Conservation (phyloP, 2,888 invertebrate species). For the Tetrapedia diversipes region DNA sequence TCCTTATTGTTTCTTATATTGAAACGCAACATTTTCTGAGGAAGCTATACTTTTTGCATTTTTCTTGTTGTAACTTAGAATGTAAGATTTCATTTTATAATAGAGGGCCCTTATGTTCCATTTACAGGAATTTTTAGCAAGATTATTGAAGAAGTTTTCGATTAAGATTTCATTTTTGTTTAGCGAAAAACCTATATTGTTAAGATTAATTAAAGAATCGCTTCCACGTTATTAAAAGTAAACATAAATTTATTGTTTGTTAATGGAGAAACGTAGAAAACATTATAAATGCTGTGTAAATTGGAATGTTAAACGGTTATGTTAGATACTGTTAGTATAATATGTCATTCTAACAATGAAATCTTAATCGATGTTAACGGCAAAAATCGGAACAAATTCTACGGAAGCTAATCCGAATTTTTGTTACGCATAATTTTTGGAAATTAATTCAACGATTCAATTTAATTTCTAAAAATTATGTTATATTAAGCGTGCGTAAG, state of each 20-base stretch:
- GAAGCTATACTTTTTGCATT: neutral
- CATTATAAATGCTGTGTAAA: too few species aligned
- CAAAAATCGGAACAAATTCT: slow-evolving; percentile 40
- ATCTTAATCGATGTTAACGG: neutral
- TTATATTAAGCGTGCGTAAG: slow-evolving; percentile 49
- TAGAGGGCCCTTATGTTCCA: slow-evolving; percentile 70
- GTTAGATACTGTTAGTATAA: neutral
- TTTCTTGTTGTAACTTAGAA: slow-evolving; percentile 21
- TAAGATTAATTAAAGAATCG: neutral
- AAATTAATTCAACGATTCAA: slow-evolving; percentile 4
- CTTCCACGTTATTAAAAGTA: neutral
- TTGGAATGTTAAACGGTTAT: too few species aligned
- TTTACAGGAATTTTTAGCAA: slow-evolving; percentile 47
- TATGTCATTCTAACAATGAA: too few species aligned
- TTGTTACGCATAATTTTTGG: slow-evolving; percentile 37
- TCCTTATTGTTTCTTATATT: neutral
- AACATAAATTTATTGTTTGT: slow-evolving; percentile 18
- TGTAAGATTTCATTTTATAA: slow-evolving; percentile 52
- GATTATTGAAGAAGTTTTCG: slow-evolving; percentile 13
- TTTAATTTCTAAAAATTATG: slow-evolving; percentile 27
- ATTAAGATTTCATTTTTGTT: slow-evolving; percentile 34
- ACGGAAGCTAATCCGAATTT: slow-evolving; percentile 53
- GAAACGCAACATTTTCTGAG: slow-evolving; percentile 10
- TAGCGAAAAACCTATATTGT: neutral
- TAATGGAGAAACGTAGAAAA: too few species aligned